Base-by-base conservation (phyloP, 2,888 invertebrate genomes). In the Epirrhoe alternata region DNA sequence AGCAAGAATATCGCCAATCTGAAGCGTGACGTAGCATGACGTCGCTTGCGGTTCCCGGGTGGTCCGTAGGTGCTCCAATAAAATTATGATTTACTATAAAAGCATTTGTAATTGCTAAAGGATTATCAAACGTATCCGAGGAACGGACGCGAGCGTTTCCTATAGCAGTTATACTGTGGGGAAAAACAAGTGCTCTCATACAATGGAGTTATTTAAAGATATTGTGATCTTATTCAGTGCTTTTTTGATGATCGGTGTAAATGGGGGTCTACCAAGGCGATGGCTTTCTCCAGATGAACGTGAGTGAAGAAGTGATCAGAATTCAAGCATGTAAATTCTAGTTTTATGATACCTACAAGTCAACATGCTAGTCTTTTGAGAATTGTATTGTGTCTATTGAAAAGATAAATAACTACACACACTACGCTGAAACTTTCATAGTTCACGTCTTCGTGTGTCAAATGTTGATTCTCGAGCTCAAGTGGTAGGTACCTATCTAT, bases 101-200 rank as follows among this genome's bases (percentile, higher is more conserved):
- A 77, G 71, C 73, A 69, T 72, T 80, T 67, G 74, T 65, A 58
- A 47, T 56, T 64, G 66, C 66, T 50, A 68, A 75, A 63, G 74
- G 72, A 76, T 77, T n/a, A 75, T 75, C 74, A 77, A 71, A 76
- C 72, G 67, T 73, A 58, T 7, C 61, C 56, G 72, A 64, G 65
- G 38, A 64, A 59, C 69, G 68, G 68, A 60, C 63, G 74, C 74
- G 69, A 63, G 52, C 73, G 73, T 71, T 66, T 68, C 69, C 65
- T 51, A 63, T 61, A 61, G 42, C 64, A 61, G 57, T 62, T 59
- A 59, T 56, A 57, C 58, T 61, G 63, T 42, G 51, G 61, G 65
- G 64, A 54, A 61, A n/a, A 55, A 54, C 8, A 45, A 55, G 24
- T 24, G 45, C 51, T 60, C n/a, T 7, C n/a, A n/a, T 31, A 64